Evolutionary conservation across 1,140 invertebrate genomes (phyloP), one percentile per base, ranked within the genome.

Genomic region (Lithobius niger): DNA sequence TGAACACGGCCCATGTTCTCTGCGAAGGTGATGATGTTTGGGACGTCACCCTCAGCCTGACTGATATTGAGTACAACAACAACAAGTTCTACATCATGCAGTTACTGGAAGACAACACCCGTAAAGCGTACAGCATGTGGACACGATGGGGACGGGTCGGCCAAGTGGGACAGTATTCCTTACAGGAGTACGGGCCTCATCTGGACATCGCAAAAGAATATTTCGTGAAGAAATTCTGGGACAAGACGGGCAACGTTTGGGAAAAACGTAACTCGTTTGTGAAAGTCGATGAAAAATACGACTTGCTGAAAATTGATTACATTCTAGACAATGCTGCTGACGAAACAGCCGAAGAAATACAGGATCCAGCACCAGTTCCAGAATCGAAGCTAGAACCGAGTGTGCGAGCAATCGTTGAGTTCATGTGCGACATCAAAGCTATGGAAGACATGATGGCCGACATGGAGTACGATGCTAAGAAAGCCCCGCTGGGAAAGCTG

Each of bases 11-110:
- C 19, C 69, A 71, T 56, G 72, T 76, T 13, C 73, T 63, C 57
- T 66, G 61, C 54, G 66, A 74, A 59, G 67, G 62, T 0, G 65
- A 66, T 48, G 67, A 68, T 52, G 61, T 76, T 3, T 78, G 71
- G 65, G 71, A 76, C 60, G 72, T 68, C 49, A 77, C 76, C 70
- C 64, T 78, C 2, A 78, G 76, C 57, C 19, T 69, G 73, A 77
- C 76, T 2, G 75, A 77, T 58, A 63, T 78, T 10, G 60, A 69
- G 36, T 73, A 71, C 62, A 78, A 78, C 66, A 79, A 78, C 68
- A 78, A 78, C 67, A 78, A 78, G 61, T 78, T 67, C 60, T 79
- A 75, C 66, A 48, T 79, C 4, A 74, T 78, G 54, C 76, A 79
- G 61, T 60, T 79, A 40, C 59, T 78, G 22, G 60, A 79, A 56